These are phyloP conservation scores for Cyprinodon variegatus DNA, from an alignment of 2,113 vertebrate genomes.

Conservation along the genomic window DNA sequence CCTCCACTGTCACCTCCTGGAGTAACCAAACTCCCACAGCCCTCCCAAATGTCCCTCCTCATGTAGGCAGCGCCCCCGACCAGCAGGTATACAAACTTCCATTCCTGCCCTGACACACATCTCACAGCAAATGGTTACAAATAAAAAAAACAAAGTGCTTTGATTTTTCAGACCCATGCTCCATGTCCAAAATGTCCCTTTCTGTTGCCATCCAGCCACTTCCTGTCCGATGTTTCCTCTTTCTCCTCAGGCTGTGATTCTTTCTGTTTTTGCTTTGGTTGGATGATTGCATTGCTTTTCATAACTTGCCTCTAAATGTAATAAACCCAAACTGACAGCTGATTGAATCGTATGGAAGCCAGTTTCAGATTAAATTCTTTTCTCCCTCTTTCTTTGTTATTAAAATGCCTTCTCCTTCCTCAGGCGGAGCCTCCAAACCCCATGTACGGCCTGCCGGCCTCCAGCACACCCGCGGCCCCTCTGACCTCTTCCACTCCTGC, in stretches of 20 bases:
- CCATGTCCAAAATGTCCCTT: background rate
- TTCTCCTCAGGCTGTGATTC: background rate
- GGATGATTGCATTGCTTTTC: background rate
- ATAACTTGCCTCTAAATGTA: background rate
- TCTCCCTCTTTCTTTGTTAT: background rate
- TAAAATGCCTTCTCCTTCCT: background rate
- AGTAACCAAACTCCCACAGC: constrained; percentile 99
- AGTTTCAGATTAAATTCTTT: background rate
- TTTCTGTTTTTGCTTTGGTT: background rate
- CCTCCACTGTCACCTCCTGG: constrained; percentile 98
- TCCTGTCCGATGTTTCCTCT: background rate
- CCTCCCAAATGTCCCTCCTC: constrained; percentile 91
- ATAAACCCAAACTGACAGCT: background rate
- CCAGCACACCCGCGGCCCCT: constrained; percentile 64
- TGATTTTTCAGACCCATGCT: background rate
- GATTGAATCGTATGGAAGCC: background rate
- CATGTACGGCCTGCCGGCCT: constrained; percentile 81
- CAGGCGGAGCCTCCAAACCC: constrained; percentile 86
- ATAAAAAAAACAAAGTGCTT: background rate
- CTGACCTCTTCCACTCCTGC: constrained; percentile 62
- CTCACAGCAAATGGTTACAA: background rate
- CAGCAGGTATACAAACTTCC: constrained; percentile 86
- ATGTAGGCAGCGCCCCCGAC: constrained; percentile 88
- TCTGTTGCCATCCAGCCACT: background rate
- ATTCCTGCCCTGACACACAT: constrained; percentile 23